A percentile compares a stretch with the other conserved stretches of the same genome.
These are phyloP conservation scores for Salpingus planirostris DNA, from an alignment of 2,888 invertebrate genomes.

Conservation along the genomic window DNA sequence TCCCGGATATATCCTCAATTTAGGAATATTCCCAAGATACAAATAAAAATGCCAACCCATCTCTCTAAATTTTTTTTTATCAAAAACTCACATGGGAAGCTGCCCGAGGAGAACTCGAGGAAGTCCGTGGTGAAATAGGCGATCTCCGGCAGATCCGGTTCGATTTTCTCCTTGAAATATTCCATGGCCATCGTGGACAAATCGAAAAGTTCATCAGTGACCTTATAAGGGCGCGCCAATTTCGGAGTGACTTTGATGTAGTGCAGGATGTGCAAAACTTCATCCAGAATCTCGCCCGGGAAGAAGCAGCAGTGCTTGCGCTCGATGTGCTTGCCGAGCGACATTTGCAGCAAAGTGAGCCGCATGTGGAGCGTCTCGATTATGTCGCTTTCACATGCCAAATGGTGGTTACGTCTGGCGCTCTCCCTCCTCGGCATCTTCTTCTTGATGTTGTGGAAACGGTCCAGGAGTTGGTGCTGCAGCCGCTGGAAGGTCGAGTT, in stretches of 20 bases:
- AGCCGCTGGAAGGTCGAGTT: conserved; percentile 80
- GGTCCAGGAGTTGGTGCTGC: conserved; percentile 74
- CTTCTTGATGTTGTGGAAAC: conserved; percentile 80
- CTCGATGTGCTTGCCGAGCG: conserved; percentile 91
- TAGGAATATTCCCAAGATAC: no score
- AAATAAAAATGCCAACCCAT: no score
- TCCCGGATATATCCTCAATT: no score
- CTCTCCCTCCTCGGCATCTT: conserved; percentile 90
- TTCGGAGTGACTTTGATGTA: conserved; percentile 77
- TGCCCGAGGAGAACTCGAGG: conserved; percentile 65
- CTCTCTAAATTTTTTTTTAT: no score
- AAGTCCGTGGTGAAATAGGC: conserved; percentile 81
- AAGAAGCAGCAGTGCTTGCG: conserved; percentile 90
- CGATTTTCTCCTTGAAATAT: conserved; percentile 91
- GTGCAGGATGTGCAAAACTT: conserved; percentile 76
- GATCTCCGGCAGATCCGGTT: conserved; percentile 80
- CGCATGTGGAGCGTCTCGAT: conserved; percentile 91
- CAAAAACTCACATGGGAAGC: conserved; percentile 53
- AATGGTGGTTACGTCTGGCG: conserved; percentile 79
- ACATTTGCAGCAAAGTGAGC: conserved; percentile 83
- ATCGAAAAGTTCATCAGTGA: conserved; percentile 90
- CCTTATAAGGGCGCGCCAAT: conserved; percentile 80
- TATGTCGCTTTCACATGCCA: conserved; percentile 88
- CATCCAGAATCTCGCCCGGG: conserved; percentile 89
- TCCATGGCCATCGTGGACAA: conserved; percentile 97